A percentile compares a stretch with the other conserved stretches of the same genome.
phyloP scores from a whole-genome alignment of 1,140 invertebrate species.

The Drosophila fuyamai region DNA sequence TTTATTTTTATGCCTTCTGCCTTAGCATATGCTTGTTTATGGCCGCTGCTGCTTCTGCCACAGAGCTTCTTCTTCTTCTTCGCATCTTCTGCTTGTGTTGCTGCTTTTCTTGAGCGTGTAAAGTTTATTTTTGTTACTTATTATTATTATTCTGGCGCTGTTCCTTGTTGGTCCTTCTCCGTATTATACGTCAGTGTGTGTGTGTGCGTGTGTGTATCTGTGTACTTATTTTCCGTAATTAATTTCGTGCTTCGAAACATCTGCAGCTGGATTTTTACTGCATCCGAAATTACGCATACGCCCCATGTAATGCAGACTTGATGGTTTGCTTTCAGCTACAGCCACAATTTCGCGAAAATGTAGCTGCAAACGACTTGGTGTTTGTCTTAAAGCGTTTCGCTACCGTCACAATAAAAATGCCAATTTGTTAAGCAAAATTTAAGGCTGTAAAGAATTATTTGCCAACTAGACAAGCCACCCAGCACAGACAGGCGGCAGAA shows the following conservation, averaged over 20 bases:
- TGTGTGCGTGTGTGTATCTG: conserved; percentile 23
- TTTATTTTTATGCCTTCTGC: conserved; percentile 75
- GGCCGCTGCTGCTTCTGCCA: conserved; percentile 20
- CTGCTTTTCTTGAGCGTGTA: conserved; percentile 57
- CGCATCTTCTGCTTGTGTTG: conserved; percentile 10
- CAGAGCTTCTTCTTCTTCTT: conserved; percentile 1
- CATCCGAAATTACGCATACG: conserved; percentile 76
- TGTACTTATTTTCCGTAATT: conserved; percentile 68
- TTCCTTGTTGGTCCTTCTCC: conserved; percentile 41
- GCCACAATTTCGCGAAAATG: conserved; percentile 34
- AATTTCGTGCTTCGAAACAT: conserved; percentile 81
- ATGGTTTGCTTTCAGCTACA: conserved; percentile 57
- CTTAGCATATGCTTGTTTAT: conserved; percentile 80
- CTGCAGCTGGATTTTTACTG: conserved; percentile 80
- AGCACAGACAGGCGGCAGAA: conserved; percentile 4
- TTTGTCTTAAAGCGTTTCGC: conserved; percentile 28
- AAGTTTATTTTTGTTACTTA: conserved; percentile 81
- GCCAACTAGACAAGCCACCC: conserved; percentile 34
- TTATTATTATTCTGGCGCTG: conserved; percentile 70
- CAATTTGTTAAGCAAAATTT: conserved; percentile 71
- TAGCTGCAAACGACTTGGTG: conserved; percentile 22
- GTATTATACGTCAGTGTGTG: conserved; percentile 14
- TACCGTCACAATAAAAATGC: conserved; percentile 30
- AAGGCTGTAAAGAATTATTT: conserved; percentile 61
- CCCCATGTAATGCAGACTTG: conserved; percentile 63